Evolutionary conservation across 2,113 vertebrate species (phyloP).

Genomic region (Prionailurus bengalensis): DNA sequence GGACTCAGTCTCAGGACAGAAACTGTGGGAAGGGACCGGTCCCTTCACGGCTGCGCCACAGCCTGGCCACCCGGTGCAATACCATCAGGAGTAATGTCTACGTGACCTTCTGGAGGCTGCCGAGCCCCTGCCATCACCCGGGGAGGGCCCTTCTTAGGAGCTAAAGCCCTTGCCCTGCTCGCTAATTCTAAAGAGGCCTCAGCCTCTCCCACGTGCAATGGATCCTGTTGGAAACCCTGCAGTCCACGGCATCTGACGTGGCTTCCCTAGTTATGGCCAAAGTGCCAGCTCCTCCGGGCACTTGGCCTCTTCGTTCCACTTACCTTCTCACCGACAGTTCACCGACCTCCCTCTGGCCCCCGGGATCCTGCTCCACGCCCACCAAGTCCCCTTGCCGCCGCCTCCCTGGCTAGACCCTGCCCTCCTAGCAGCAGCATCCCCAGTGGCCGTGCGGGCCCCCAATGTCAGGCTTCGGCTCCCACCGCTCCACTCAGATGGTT

Average conservation of each 20-base stretch:
- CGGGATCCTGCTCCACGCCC: accelerated
- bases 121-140: accelerated
- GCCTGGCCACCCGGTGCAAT: neutral
- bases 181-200: neutral
- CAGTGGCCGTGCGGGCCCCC: accelerated
- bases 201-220: neutral
- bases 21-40: neutral
- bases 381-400: accelerated
- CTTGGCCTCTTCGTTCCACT: neutral
- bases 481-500: accelerated
- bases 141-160: neutral
- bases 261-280: neutral
- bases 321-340: too few relatives aligned
- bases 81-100: too few relatives aligned
- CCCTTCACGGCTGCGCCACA: neutral
- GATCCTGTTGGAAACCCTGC: neutral
- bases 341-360: neutral
- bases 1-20: neutral
- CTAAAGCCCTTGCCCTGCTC: neutral
- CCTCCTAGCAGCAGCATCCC: neutral
- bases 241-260: accelerated
- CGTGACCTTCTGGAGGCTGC: neutral
- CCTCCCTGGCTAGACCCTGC: too few relatives aligned
- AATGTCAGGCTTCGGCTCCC: neutral
- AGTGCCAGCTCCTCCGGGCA: neutral